These are phyloP conservation scores for Typhlichthys subterraneus DNA, from an alignment of 2,797 vertebrate species.

Conservation along the genomic window DNA sequence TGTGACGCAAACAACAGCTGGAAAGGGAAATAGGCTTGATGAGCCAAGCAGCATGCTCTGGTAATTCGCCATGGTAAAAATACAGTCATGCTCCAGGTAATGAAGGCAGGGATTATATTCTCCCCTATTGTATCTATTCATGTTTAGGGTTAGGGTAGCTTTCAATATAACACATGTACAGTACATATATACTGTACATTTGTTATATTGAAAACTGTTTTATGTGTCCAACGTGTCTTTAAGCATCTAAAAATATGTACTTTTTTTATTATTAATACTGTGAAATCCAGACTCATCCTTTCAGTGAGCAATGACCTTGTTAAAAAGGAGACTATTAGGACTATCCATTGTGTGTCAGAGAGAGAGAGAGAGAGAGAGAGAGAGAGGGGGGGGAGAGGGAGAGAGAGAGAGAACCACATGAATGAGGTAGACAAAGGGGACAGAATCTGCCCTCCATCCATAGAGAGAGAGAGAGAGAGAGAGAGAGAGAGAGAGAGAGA, in stretches of 20 bases:
- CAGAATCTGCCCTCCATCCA: no score
- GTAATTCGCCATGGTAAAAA: not conserved
- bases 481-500: not conserved
- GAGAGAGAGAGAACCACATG: conserved; percentile 6
- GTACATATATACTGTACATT: no score
- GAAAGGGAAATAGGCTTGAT: not conserved
- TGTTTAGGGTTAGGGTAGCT: no score
- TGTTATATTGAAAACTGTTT: no score
- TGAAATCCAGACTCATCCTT: conserved; percentile 22
- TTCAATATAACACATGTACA: no score
- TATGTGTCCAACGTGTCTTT: no score
- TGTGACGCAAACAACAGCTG: not conserved
- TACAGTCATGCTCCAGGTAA: conserved; percentile 13
- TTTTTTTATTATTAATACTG: no score
- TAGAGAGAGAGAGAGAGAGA: not conserved
- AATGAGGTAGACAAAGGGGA: no score
- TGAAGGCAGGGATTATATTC: not conserved
- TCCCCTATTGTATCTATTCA: not conserved
- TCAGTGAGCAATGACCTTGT: conserved; percentile 63
- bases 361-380: conserved; percentile 4
- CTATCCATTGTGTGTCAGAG: conserved; percentile 6
- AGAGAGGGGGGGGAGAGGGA: conserved; percentile 27
- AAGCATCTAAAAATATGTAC: no score
- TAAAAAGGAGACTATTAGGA: conserved; percentile 32
- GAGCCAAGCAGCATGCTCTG: not conserved